Base-by-base conservation (phyloP, 2,113 vertebrate species). In the Pelmatolapia mariae region DNA sequence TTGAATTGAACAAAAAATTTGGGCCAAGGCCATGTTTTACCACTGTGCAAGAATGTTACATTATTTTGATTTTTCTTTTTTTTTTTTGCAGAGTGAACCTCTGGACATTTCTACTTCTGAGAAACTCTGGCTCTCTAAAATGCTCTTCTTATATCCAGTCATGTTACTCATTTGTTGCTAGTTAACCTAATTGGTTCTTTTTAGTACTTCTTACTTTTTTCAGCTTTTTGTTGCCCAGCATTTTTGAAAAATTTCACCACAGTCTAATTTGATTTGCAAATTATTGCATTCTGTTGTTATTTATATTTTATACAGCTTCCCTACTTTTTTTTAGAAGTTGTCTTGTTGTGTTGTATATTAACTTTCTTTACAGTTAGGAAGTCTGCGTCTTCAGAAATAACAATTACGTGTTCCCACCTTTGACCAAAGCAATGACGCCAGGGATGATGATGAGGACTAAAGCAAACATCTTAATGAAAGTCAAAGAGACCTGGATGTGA, bases 401-500 rank as follows among this genome's bases (percentile, higher is more conserved):
- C 18, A 66, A n/a, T 66, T 36, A 12, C 18, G 1, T 8, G 18
- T 38, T 66, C 31, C 61, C 61, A 38, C 31, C 61, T 66, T 66
- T n/a, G 61, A 38, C 6, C 61, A 1, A 66, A 36, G 1, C 31
- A 36, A 3, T 12, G 61, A 12, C 0, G 2, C 6, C 61, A 1
- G 18, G 1, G 31, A 36, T 66, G 61, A n/a, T 3, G 31, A 38
- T n/a, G 61, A 38, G 31, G 61, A 66, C 61, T 36, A 36, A 36
- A 66, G 61, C 18, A 66, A 66, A 5, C 3, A 66, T n/a, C 61
- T 66, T 38, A 66, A 66, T 66, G 18, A 97, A 5, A 0, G 97
- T 97, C 85, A 98, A 93, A 10, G 92, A 86, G 0, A 96, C 95
- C 90, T 98, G 97, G 22, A 96, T 93, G 54, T 95, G 95, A 12